Evolutionary conservation across 2,113 vertebrate species (phyloP).

Genomic region (Uropsilus gracilis): DNA sequence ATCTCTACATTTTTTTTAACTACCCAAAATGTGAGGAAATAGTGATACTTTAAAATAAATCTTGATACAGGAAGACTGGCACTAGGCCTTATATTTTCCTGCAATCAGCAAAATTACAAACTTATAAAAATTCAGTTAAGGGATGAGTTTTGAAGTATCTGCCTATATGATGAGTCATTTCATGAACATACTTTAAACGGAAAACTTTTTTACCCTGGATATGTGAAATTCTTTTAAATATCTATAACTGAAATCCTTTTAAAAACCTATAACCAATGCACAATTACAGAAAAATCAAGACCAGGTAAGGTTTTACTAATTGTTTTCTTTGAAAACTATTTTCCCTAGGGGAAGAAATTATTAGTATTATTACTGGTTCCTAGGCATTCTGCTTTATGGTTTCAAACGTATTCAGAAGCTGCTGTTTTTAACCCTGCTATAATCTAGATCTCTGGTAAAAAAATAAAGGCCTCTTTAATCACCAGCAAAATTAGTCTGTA

Average conservation of each 20-base stretch:
- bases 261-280: neutral
- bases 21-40: conserved; percentile 47
- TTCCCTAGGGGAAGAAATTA: neutral
- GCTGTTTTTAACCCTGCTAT: neutral
- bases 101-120: conserved; percentile 67
- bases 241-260: neutral
- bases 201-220: conserved; percentile 56
- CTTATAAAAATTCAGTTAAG: conserved; percentile 62
- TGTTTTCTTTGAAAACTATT: conserved; percentile 45
- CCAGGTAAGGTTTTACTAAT: neutral
- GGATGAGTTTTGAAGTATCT: conserved; percentile 38
- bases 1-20: conserved; percentile 19
- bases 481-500: neutral
- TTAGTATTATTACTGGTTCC: neutral
- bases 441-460: neutral
- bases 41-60: conserved; percentile 73
- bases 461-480: neutral
- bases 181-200: conserved; percentile 20
- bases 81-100: conserved; percentile 56
- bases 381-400: neutral
- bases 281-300: neutral
- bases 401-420: neutral
- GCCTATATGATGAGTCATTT: conserved; percentile 52
- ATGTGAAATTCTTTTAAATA: conserved; percentile 28
- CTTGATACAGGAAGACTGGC: conserved; percentile 68